Base-by-base conservation (phyloP, 2,113 vertebrate species). In the Pelobates fuscus region DNA sequence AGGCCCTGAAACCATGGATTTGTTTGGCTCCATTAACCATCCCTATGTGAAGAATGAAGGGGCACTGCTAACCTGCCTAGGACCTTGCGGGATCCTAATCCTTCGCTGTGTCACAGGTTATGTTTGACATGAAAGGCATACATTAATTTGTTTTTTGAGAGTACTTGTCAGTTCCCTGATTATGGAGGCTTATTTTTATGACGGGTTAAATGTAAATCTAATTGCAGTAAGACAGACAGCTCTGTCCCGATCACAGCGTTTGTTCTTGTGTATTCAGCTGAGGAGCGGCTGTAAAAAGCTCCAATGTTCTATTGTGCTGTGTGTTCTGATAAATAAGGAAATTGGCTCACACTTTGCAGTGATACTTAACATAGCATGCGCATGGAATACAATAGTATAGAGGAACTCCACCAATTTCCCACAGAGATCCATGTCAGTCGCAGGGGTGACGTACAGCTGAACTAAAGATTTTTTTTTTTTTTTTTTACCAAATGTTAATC, bases 211-310 rank as follows among this genome's bases (percentile, higher is more conserved):
- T 68, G 21, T n/a, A 65, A 68, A 77, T 43, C 15, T 67, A 59
- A 67, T 20, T 23, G 52, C 41, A 37, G 27, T 18, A 32, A 32
- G 2, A 30, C 30, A 27, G 20, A 32, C 17, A 18, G n/a, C n/a
- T 54, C 44, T 12, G 26, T 68, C 24, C 46, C 23, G 18, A 21
- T 30, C 49, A 11, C 11, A 20, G 26, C 23, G 63, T 61, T 68
- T 77, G 55, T 67, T 49, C 54, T 32, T 75, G 54, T 67, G 26
- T 57, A 23, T 54, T 65, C 58, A 73, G 70, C 43, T 63, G 24
- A 66, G 32, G 29, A 65, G 62, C 44, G 49, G 71, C 52, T 58
- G 54, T 57, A 46, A 44, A 49, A 55, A 58, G 24, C 25, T 37
- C 25, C 15, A 26, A 30, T 60, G 41, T 67, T 46, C 54, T 29